These are phyloP conservation scores for Timema podura DNA, from an alignment of 2,888 invertebrate genomes.

Conservation along the genomic window DNA sequence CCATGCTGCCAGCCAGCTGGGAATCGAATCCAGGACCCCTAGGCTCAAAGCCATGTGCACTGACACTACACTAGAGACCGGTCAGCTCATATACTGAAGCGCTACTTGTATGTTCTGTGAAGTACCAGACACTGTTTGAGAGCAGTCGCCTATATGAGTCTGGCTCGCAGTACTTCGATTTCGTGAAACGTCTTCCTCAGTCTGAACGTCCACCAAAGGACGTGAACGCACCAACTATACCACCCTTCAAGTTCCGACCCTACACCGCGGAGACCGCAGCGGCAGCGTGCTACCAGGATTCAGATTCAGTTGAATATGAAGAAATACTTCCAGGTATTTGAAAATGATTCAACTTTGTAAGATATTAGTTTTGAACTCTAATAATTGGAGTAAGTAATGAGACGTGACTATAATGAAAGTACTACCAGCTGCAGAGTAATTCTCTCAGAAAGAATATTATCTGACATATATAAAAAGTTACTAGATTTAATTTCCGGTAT, in stretches of 20 bases:
- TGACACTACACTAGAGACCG: no score
- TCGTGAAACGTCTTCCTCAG: slow-evolving; percentile 45
- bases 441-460: no score
- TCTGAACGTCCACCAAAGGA: slow-evolving; percentile 23
- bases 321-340: slow-evolving; percentile 24
- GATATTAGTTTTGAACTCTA: background rate
- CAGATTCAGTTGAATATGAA: slow-evolving; percentile 27
- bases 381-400: no score
- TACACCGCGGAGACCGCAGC: slow-evolving; percentile 34
- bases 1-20: no score
- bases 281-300: slow-evolving; percentile 18
- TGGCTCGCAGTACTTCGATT: slow-evolving; percentile 52
- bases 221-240: slow-evolving; percentile 21
- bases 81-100: background rate
- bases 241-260: slow-evolving; percentile 44
- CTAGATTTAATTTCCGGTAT: no score
- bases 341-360: background rate
- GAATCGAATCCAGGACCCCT: no score
- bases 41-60: no score
- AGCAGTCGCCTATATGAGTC: slow-evolving; percentile 49
- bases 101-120: slow-evolving; percentile 24
- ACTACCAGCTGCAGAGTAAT: no score
- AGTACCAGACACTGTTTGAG: slow-evolving; percentile 49
- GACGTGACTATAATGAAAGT: no score
- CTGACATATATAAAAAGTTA: no score